Evolutionary conservation across 2,797 vertebrate genomes (phyloP).

Genomic region (Crocodylus rhombifer): DNA sequence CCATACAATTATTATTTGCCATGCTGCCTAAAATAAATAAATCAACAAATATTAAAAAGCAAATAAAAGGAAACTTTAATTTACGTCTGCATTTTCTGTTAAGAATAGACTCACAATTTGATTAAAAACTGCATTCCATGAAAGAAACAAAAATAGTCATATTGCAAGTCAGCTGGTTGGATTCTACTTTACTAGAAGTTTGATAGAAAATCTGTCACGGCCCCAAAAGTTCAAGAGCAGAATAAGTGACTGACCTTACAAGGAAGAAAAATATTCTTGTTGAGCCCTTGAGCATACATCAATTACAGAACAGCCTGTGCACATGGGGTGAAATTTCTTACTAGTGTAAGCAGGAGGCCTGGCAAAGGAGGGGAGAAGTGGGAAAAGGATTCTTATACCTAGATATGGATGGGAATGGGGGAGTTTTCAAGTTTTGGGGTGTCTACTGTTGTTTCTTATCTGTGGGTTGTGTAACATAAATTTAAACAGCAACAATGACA

Average conservation of each 20-base stretch:
- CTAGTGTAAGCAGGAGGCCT: neutral
- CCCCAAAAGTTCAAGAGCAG: neutral
- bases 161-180: neutral
- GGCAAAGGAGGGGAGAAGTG: no score
- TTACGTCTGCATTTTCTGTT: neutral
- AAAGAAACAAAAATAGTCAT: neutral
- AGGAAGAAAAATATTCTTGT: neutral
- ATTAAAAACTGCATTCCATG: neutral
- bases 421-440: no score
- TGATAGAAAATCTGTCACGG: neutral
- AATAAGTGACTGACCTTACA: neutral
- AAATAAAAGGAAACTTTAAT: neutral
- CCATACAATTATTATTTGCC: neutral
- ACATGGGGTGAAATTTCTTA: neutral
- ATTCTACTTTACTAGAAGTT: neutral
- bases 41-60: no score
- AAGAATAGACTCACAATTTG: neutral
- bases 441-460: no score
- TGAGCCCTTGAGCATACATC: neutral
- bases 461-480: no score
- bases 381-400: no score
- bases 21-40: neutral
- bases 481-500: neutral
- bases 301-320: neutral
- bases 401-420: no score